Base-by-base conservation (phyloP, 2,888 invertebrate genomes). In the Clunio marinus region DNA sequence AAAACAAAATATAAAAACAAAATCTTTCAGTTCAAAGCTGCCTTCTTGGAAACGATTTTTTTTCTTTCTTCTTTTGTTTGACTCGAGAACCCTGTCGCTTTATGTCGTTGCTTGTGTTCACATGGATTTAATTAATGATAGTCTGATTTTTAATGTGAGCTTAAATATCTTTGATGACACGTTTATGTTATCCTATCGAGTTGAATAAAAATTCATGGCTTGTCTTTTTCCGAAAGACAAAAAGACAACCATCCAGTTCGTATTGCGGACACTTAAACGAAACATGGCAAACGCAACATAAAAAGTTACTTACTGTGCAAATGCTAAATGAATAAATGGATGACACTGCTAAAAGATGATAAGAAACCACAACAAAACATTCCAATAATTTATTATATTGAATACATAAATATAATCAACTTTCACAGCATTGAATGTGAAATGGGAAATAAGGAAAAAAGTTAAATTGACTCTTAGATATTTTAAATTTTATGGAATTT, bases 291-390 rank as follows among this genome's bases (percentile, higher is more conserved):
- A 15, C 32, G 62, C 62, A 46, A 63, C 63, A 63, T 45, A 63
- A 63, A 45, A 63, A 63, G 63, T 63, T 63, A 63, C 63, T 63
- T 63, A 63, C 63, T 24, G 28, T 20, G 45, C 22, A 20, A 13
- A 57, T 63, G 24, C 46, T 63, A 41, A 62, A 62, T 62, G 62
- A 62, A 62, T 62, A 41, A 62, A 62, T 41, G 62, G 37, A 25
- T 41, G 45, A 62, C 24, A 41, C 41, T 63, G 63, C 45, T 63
- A 63, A 63, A 46, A 46, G 46, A 63, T 63, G 63, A 63, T 63
- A 63, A 63, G 63, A 46, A 63, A 63, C 46, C 63, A 63, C 45
- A 63, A 63, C 63, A 63, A 63, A 63, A 63, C 63, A 63, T 63
- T 63, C 63, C 45, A 45, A 20, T 46, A 45, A 63, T 63, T 63